Conservation (phyloP, 1,140 invertebrate genomes). For the Heliconius nattereri region DNA sequence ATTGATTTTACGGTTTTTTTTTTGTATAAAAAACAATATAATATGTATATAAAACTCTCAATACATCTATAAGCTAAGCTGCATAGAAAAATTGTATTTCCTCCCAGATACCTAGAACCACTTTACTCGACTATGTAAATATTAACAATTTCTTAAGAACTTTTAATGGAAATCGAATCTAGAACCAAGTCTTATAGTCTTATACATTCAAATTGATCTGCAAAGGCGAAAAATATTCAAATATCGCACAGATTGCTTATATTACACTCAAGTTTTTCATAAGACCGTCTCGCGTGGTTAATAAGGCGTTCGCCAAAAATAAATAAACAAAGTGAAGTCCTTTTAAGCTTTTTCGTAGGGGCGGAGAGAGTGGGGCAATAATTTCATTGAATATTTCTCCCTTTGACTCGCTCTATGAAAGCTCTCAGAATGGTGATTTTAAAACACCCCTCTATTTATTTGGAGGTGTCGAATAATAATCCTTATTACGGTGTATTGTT, state of each 20-base stretch:
- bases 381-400: conserved; percentile 48
- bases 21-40: too few species aligned
- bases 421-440: conserved; percentile 47
- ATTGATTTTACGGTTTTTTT: too few species aligned
- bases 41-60: too few species aligned
- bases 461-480: conserved; percentile 35
- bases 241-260: neutral
- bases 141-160: too few species aligned
- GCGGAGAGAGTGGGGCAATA: conserved; percentile 43
- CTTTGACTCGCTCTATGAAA: conserved; percentile 42
- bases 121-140: too few species aligned
- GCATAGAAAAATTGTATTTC: too few species aligned
- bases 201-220: neutral
- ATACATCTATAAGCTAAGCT: too few species aligned
- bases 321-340: conserved; percentile 33
- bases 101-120: too few species aligned
- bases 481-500: conserved; percentile 14
- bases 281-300: conserved; percentile 26
- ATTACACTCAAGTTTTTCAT: conserved; percentile 3
- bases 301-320: conserved; percentile 38
- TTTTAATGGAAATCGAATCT: neutral
- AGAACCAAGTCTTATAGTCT: neutral
- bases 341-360: conserved; percentile 32
- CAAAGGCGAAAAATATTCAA: neutral
- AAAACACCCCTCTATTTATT: conserved; percentile 35